Evolutionary conservation across 2,113 vertebrate genomes (phyloP).

Genomic region (Phylloscopus trochiloides): DNA sequence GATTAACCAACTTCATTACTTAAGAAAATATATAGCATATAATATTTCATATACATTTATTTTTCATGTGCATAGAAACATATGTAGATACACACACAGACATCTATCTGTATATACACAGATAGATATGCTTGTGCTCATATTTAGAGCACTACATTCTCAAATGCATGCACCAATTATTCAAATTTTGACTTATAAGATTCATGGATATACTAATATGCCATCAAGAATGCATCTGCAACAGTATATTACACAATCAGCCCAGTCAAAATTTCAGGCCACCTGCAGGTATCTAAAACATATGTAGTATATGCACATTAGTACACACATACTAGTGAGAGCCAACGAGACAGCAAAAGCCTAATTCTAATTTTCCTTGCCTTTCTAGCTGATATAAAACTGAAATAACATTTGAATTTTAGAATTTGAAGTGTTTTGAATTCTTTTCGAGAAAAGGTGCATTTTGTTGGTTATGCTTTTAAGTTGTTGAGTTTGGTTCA

Average conservation of each 20-base stretch:
- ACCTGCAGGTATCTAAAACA: background rate
- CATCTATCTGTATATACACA: background rate
- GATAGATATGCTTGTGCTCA: background rate
- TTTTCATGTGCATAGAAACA: background rate
- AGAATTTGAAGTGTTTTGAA: background rate
- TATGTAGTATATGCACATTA: background rate
- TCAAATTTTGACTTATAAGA: background rate
- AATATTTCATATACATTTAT: background rate
- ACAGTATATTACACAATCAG: background rate
- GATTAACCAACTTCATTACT: background rate
- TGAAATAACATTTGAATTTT: background rate
- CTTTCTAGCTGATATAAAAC: background rate
- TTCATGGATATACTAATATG: background rate
- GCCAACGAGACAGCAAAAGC: background rate
- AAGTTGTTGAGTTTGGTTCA: background rate
- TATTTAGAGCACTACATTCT: background rate
- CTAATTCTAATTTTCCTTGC: background rate
- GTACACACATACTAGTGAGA: background rate
- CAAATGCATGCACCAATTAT: background rate
- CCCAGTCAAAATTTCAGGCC: background rate
- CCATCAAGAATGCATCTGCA: background rate
- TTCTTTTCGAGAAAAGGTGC: background rate
- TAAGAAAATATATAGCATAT: background rate
- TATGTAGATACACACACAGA: background rate
- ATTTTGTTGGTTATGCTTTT: background rate